These are phyloP conservation scores for Limonius californicus DNA, from an alignment of 1,140 invertebrate genomes.

Conservation along the genomic window DNA sequence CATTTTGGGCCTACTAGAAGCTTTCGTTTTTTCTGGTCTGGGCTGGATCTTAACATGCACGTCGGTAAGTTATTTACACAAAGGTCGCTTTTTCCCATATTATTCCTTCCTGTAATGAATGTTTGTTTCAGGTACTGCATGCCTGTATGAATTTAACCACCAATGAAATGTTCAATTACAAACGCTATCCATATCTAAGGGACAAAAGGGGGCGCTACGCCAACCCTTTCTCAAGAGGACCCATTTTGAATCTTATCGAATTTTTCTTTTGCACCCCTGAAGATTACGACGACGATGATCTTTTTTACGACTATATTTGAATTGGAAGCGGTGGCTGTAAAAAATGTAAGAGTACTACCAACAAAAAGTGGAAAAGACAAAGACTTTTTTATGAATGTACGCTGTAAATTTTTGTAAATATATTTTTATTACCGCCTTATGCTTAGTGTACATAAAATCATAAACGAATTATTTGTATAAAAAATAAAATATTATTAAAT, in stretches of 20 bases:
- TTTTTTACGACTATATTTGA: conserved; percentile 10
- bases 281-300: conserved; percentile 62
- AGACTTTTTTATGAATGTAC: too few species aligned
- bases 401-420: too few species aligned
- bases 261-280: conserved; percentile 82
- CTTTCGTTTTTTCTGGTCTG: conserved; percentile 75
- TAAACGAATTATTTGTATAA: too few species aligned
- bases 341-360: too few species aligned
- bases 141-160: conserved; percentile 90
- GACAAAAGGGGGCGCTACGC: conserved; percentile 82
- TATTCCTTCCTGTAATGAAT: conserved; percentile 14
- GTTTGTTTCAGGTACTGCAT: conserved; percentile 66
- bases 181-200: conserved; percentile 81
- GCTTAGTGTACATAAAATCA: too few species aligned
- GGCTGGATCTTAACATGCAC: conserved; percentile 85
- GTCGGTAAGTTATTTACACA: conserved; percentile 62
- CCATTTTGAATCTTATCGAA: conserved; percentile 81
- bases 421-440: too few species aligned
- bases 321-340: too few species aligned
- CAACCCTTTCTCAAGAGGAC: conserved; percentile 85
- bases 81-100: not conserved
- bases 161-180: conserved; percentile 92
- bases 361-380: too few species aligned
- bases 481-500: too few species aligned
- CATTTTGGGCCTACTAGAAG: conserved; percentile 74